phyloP scores from a whole-genome alignment of 1,140 invertebrate species.

The Megalopta genalis region DNA sequence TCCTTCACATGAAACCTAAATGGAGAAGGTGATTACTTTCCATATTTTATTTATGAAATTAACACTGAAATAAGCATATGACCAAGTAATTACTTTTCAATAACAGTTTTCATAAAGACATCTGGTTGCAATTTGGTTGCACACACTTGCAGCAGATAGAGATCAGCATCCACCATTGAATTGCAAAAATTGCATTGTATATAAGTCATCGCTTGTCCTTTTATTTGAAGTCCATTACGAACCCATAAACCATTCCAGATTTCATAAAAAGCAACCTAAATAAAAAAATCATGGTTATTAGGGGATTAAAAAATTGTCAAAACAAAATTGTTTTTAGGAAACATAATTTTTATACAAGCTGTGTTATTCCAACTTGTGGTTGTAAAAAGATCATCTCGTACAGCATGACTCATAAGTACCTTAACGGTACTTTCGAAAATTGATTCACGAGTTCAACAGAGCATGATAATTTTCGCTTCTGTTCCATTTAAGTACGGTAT shows the following conservation, averaged over 20 bases:
- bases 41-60: neutral
- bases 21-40: conserved; percentile 26
- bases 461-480: no score
- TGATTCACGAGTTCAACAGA: neutral
- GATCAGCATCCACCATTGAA: conserved; percentile 98
- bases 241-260: conserved; percentile 97
- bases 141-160: conserved; percentile 96
- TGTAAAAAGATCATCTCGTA: neutral
- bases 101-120: conserved; percentile 91
- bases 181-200: conserved; percentile 99
- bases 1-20: conserved; percentile 89
- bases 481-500: neutral
- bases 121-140: conserved; percentile 92
- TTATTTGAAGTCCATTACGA: conserved; percentile 97
- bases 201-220: conserved; percentile 99
- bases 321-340: neutral
- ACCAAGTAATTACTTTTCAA: conserved; percentile 87
- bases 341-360: neutral
- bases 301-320: neutral
- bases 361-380: neutral
- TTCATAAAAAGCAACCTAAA: conserved; percentile 96
- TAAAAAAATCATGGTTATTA: conserved; percentile 43
- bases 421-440: neutral
- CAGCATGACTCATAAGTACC: neutral
- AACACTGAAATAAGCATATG: neutral